Base-by-base conservation (phyloP, 2,113 vertebrate species). In the Aix galericulata region DNA sequence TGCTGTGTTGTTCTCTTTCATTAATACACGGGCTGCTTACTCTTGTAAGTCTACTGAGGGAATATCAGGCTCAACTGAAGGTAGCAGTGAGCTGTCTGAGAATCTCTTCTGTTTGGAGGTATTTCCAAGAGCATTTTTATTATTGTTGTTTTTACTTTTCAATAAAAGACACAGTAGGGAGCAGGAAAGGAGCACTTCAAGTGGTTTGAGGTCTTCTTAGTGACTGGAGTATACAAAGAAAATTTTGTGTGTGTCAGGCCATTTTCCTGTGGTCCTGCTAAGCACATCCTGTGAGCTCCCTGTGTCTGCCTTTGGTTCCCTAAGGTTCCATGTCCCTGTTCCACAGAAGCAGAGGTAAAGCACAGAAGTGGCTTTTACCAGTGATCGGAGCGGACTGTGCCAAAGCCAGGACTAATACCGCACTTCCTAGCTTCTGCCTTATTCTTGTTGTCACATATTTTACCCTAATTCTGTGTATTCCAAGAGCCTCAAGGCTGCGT, bases 381-480 rank as follows among this genome's bases (percentile, higher is more conserved):
- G 15, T 10, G 17, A 4, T 12, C 4, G 11, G 27, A 59, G 38
- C 25, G 29, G 32, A 14, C 17, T 18, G 16, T 79, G 53, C 44
- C 26, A 23, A 79, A 73, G 34, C 29, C 58, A 50, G 71, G 16
- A 36, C 27, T n/a, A 25, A 58, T 29, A 38, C 40, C 22, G 3
- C 36, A 14, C 13, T 40, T 75, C 52, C 31, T 44, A 0, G 15
- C 3, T 3, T 52, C 8, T 85, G 52, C 42, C 5, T 81, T 86
- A 12, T 71, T 62, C 56, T 60, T 91, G 34, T n/a, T 79, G 11
- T 58, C 29, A 13, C 3, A 6, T 67, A 12, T 71, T 67, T 32
- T 23, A 4, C 0, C 0, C 11, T 31, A 46, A 32, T 77, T 73
- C 26, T 60, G 8, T 60, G 17, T 13, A 5, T 14, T 71, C 11